phyloP scores from a whole-genome alignment of 2,113 vertebrate species.

The Dasyprocta punctata region DNA sequence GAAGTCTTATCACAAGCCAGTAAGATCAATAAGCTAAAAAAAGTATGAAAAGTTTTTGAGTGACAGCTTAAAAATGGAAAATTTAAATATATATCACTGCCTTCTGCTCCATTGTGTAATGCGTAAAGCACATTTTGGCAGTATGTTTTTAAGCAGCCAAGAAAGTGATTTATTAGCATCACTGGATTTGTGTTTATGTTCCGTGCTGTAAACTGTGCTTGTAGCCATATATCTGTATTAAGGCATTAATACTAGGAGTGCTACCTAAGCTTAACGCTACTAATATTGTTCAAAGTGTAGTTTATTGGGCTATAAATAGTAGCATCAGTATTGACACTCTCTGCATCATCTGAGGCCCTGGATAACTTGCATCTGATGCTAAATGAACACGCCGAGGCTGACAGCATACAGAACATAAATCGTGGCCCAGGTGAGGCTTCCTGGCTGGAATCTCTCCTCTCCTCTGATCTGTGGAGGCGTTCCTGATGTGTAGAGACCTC shows the following conservation, averaged over 20 bases:
- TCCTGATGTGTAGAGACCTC: slow-evolving; percentile 24
- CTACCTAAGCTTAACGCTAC: slow-evolving; percentile 81
- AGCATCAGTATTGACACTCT: slow-evolving; percentile 82
- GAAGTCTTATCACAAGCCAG: slow-evolving; percentile 86
- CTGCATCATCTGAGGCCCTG: slow-evolving; percentile 76
- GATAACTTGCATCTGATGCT: slow-evolving; percentile 76
- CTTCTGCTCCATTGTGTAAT: slow-evolving; percentile 81
- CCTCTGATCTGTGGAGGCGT: slow-evolving; percentile 18
- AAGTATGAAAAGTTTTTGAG: slow-evolving; percentile 85
- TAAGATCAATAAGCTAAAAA: slow-evolving; percentile 87
- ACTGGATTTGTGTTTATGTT: slow-evolving; percentile 84
- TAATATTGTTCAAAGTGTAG: slow-evolving; percentile 81
- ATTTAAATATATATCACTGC: slow-evolving; percentile 84
- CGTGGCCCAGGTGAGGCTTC: slow-evolving; percentile 52
- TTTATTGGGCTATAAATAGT: slow-evolving; percentile 86
- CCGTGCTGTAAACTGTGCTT: slow-evolving; percentile 81
- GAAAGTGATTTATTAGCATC: slow-evolving; percentile 83
- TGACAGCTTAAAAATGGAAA: slow-evolving; percentile 88
- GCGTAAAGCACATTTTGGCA: slow-evolving; percentile 76
- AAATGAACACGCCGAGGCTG: slow-evolving; percentile 73
- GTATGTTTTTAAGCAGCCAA: slow-evolving; percentile 71
- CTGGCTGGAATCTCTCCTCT: not conserved
- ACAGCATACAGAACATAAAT: slow-evolving; percentile 70
- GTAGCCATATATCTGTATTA: slow-evolving; percentile 83
- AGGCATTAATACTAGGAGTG: slow-evolving; percentile 79